Conservation (phyloP, 2,888 invertebrate genomes). For the Tenodera sinensis region DNA sequence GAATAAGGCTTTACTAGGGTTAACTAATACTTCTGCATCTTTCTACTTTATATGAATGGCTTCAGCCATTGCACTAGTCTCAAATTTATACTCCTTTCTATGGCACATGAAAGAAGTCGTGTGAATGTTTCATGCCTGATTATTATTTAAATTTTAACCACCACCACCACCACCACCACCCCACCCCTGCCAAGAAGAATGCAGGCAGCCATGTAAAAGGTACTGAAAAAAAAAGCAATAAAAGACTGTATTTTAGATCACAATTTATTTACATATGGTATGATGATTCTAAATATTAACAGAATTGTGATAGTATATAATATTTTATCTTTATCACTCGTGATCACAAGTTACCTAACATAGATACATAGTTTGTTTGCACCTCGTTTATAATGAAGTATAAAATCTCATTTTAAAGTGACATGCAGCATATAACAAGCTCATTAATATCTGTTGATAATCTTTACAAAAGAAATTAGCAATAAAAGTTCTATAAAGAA, state of each 20-base stretch:
- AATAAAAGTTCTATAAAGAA: not conserved
- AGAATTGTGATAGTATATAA: not conserved
- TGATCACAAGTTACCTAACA: not conserved
- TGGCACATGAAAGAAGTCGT: no score
- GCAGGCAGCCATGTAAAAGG: no score
- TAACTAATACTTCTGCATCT: no score
- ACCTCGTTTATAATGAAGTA: not conserved
- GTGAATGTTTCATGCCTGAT: no score
- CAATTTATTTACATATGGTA: not conserved
- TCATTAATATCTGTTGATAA: not conserved
- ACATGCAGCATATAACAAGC: not conserved
- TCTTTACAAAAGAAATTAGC: not conserved
- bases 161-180: no score
- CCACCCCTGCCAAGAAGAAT: no score
- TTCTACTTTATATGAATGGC: no score
- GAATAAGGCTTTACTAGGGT: no score
- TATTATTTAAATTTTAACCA: no score
- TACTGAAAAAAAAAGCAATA: not conserved
- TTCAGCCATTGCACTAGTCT: no score
- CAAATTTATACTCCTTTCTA: no score
- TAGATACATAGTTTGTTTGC: not conserved
- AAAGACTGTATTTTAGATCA: not conserved
- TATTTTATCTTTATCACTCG: not conserved
- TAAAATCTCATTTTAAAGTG: not conserved
- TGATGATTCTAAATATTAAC: not conserved